Conservation (phyloP, 2,888 invertebrate species). For the Luperina testacea region DNA sequence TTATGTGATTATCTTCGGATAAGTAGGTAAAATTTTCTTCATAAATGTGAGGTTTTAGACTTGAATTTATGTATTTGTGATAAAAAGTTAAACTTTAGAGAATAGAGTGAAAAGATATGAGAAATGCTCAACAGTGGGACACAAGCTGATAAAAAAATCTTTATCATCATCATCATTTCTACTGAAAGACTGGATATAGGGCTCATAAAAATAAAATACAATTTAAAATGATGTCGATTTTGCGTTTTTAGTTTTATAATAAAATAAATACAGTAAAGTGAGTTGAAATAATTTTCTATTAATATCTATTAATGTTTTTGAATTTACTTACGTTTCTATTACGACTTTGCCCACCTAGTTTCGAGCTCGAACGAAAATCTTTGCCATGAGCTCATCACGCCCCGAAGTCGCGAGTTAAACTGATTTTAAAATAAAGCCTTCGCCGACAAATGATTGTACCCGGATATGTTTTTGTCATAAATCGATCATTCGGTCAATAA, state of each 20-base stretch:
- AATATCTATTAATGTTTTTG: neutral
- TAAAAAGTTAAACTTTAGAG: neutral
- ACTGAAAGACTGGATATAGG: neutral
- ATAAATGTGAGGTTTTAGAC: neutral
- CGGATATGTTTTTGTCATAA: neutral
- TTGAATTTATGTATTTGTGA: neutral
- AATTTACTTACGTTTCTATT: neutral
- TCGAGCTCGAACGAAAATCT: neutral
- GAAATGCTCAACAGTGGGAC: neutral
- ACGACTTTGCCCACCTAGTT: neutral
- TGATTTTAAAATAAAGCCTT: conserved; percentile 11
- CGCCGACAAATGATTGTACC: neutral
- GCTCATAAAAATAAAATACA: neutral
- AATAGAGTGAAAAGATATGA: neutral
- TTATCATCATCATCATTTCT: neutral
- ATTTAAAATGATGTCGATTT: neutral
- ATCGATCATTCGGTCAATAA: neutral
- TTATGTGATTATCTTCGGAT: conserved; percentile 15
- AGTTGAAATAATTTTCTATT: neutral
- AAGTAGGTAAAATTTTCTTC: conserved; percentile 4
- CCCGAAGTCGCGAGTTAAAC: neutral
- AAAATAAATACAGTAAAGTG: neutral
- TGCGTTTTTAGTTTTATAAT: neutral
- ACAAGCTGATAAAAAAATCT: neutral
- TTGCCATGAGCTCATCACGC: neutral